Evolutionary conservation across 2,888 invertebrate species (phyloP).

Genomic region (Timema podura): DNA sequence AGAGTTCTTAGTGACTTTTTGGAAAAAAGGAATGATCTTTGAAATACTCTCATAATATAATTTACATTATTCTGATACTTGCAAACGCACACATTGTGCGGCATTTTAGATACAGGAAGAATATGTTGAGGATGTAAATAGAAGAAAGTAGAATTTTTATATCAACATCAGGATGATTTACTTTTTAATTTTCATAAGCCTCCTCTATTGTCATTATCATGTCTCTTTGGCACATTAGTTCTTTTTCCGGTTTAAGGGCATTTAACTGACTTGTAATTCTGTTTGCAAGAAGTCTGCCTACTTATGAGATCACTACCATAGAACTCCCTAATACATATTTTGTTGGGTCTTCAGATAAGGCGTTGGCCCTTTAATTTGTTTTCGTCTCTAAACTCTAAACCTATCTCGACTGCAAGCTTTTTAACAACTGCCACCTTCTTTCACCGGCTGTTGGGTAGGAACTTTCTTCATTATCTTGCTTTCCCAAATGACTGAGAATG

Average conservation of each 20-base stretch:
- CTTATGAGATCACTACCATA: conserved; percentile 6
- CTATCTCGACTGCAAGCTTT: conserved; percentile 7
- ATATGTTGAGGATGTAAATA: neutral
- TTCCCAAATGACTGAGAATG: neutral
- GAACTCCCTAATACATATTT: neutral
- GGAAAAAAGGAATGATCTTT: neutral
- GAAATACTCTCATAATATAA: neutral
- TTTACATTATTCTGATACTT: neutral
- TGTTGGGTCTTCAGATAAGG: neutral
- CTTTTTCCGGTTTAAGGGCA: conserved; percentile 1
- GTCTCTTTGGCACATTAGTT: neutral
- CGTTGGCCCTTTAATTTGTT: neutral
- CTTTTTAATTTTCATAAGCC: conserved; percentile 14
- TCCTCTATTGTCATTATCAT: conserved; percentile 13
- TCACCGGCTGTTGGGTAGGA: neutral
- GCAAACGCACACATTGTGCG: conserved; percentile 1
- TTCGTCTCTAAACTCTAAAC: neutral
- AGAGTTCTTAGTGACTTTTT: conserved; percentile 3
- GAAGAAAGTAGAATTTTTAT: conserved; percentile 8
- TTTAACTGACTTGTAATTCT: conserved; percentile 1
- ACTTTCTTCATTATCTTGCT: neutral
- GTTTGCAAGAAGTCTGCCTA: conserved; percentile 1
- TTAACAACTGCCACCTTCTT: conserved; percentile 2
- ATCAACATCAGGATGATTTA: neutral
- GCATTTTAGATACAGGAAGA: conserved; percentile 1